These are phyloP conservation scores for Crambe crambe DNA, from an alignment of 37 sponge, comb jelly and placozoan species.

Conservation along the genomic window DNA sequence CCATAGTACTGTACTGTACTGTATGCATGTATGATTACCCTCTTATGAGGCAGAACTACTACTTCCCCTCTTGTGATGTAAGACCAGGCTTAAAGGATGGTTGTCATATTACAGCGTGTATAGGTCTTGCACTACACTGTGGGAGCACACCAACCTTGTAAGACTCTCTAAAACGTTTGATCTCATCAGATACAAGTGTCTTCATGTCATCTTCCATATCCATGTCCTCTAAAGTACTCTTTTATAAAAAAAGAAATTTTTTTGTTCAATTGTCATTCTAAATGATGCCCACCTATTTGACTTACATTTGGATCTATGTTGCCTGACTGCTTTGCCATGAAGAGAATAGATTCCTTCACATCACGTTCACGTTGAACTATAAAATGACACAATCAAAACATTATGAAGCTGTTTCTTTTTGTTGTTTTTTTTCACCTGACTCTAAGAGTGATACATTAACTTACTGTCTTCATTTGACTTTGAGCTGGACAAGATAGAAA, in stretches of 20 bases:
- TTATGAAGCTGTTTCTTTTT: no score
- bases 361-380: conserved; percentile 62
- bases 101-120: no score
- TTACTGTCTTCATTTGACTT: conserved; percentile 57
- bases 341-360: conserved; percentile 74
- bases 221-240: conserved; percentile 67
- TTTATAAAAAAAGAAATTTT: conserved; percentile 2
- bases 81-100: no score
- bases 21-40: no score
- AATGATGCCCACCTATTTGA: no score
- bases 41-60: no score
- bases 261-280: no score
- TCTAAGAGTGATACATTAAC: neutral
- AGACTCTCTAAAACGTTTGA: conserved; percentile 75
- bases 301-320: conserved; percentile 78
- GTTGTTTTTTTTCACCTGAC: no score
- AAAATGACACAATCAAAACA: neutral
- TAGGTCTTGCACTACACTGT: neutral
- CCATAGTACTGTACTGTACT: no score
- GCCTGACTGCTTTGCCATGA: conserved; percentile 84
- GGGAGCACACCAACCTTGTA: conserved; percentile 56
- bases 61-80: no score
- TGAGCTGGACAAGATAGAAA: conserved; percentile 28
- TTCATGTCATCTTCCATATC: conserved; percentile 90
- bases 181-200: conserved; percentile 85